These are phyloP conservation scores for Toxotes jaculatrix DNA, from an alignment of 2,113 vertebrate species.

Conservation along the genomic window DNA sequence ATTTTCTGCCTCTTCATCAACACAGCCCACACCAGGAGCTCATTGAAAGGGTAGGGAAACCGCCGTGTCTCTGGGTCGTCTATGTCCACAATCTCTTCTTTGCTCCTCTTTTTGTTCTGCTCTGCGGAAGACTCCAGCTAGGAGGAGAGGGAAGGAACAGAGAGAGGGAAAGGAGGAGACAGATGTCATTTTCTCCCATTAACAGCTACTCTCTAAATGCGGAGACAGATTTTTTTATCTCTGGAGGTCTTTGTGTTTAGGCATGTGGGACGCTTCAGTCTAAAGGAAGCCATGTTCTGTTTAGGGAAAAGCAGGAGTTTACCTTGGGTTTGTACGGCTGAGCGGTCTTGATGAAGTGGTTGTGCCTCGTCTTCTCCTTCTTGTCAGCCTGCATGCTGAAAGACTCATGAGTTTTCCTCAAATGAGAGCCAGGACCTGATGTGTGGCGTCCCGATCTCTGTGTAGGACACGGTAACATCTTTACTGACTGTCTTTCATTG, in stretches of 20 bases:
- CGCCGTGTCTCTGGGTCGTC: conserved; percentile 96
- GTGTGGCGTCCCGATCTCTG: conserved; percentile 93
- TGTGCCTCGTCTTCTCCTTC: conserved; percentile 97
- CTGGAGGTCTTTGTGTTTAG: neutral
- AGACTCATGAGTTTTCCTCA: conserved; percentile 93
- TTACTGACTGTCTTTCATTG: neutral
- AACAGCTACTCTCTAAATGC: neutral
- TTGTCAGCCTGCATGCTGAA: conserved; percentile 97
- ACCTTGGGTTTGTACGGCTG: conserved; percentile 99
- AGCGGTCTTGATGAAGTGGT: conserved; percentile 99
- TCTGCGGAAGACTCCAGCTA: conserved; percentile 84
- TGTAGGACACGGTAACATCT: conserved; percentile 34
- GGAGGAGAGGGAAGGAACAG: neutral
- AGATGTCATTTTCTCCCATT: neutral
- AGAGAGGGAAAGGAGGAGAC: neutral
- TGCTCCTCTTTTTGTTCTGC: conserved; percentile 95
- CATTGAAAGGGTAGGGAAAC: conserved; percentile 98
- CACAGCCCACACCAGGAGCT: conserved; percentile 97
- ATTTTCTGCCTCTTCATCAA: conserved; percentile 99
- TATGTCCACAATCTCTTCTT: conserved; percentile 98
- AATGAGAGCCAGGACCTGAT: conserved; percentile 87
- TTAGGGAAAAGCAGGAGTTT: neutral
- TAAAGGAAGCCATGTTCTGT: neutral
- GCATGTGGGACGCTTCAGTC: neutral
- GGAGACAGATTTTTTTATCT: neutral